A percentile compares a stretch with the other conserved stretches of the same genome.
Conservation (phyloP, 2,797 vertebrate species). For the Lepidocolaptes lacrymiger region DNA sequence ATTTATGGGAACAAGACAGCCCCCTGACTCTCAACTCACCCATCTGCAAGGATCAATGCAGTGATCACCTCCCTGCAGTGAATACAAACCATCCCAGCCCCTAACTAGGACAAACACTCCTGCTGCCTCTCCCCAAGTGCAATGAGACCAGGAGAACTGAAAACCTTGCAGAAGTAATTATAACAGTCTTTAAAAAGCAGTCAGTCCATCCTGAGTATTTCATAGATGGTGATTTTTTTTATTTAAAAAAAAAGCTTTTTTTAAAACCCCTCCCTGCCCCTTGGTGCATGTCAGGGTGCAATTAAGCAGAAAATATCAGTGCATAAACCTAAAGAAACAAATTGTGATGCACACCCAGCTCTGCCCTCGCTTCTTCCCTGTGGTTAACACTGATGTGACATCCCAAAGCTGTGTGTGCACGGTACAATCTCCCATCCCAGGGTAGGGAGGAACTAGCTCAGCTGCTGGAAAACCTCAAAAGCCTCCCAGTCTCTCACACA, state of each 20-base stretch:
- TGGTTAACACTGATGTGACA: conserved; percentile 41
- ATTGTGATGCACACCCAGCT: not conserved
- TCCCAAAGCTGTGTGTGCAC: not conserved
- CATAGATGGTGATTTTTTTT: conserved; percentile 31
- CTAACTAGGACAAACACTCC: not conserved
- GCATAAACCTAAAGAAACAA: conserved; percentile 27
- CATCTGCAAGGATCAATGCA: not conserved
- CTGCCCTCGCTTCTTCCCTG: not conserved
- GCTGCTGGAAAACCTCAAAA: not conserved
- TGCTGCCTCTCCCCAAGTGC: not conserved
- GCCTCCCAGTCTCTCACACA: not conserved
- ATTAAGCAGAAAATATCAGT: conserved; percentile 56
- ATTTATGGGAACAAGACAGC: not conserved
- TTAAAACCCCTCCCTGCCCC: not conserved
- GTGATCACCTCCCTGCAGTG: not conserved
- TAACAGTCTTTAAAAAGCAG: not conserved
- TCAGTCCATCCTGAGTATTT: conserved; percentile 59
- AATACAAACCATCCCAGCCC: not conserved
- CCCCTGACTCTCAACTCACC: fast-evolving
- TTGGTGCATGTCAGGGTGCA: conserved; percentile 40
- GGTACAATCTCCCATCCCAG: not conserved
- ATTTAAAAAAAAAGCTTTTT: not conserved
- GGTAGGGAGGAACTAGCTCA: not conserved
- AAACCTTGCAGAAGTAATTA: conserved; percentile 34
- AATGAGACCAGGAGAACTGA: not conserved